Percentiles rank a stretch among this genome's conserved stretches.
phyloP scores from a whole-genome alignment of 2,888 invertebrate genomes.

The Drosophila multiciliata region DNA sequence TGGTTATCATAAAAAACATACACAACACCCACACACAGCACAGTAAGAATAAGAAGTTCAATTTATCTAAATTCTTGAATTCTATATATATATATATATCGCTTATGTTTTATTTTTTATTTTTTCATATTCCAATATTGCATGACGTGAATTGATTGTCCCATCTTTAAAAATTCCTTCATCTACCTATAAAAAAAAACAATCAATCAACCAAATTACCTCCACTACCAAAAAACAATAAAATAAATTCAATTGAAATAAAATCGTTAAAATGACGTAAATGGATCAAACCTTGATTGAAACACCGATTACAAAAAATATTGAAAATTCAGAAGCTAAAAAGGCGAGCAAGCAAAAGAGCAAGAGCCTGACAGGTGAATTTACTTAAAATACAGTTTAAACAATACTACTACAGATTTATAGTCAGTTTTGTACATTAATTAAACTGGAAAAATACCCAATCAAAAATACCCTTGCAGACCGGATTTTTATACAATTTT shows the following conservation, averaged over 20 bases:
- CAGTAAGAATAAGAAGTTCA: conserved; percentile 24
- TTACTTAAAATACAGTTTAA: conserved; percentile 22
- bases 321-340: conserved; percentile 92
- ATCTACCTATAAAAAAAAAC: conserved; percentile 63
- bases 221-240: conserved; percentile 47
- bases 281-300: conserved; percentile 30
- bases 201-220: conserved; percentile 33
- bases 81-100: conserved; percentile 29
- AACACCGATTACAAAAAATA: conserved; percentile 42
- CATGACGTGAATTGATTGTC: conserved; percentile 83
- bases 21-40: background rate
- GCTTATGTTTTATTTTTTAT: conserved; percentile 65
- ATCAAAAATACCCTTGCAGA: background rate
- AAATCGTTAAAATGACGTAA: conserved; percentile 23
- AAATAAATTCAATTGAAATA: conserved; percentile 31
- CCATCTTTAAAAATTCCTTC: conserved; percentile 71
- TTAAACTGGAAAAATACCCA: background rate
- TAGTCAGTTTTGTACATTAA: conserved; percentile 4
- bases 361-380: conserved; percentile 95
- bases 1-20: background rate
- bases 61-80: conserved; percentile 50
- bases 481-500: background rate
- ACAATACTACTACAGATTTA: conserved; percentile 10
- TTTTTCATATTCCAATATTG: conserved; percentile 78
- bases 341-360: conserved; percentile 93